Evolutionary conservation across 2,797 vertebrate genomes (phyloP), one percentile per base, ranked within the genome.

Genomic region (Mormyrus hasselquistii): DNA sequence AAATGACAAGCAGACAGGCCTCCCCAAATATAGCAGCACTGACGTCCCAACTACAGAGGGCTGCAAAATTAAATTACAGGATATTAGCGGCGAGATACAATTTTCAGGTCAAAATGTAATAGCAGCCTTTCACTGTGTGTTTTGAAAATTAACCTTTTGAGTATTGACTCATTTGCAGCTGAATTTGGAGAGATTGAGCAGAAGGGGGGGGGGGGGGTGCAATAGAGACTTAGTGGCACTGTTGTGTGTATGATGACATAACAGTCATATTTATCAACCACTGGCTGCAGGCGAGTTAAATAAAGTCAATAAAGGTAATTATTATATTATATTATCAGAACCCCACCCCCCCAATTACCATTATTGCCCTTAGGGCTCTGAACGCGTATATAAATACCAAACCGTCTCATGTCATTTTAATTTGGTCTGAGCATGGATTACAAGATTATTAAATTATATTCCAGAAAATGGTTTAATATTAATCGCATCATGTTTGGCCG

Each of bases 1-100:
- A 95, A 97, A 96, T 95, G 96, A 95, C 97, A 96, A 97, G 96
- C 95, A 97, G 95, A 96, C 97, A 96, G 94, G 94, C 95, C 93
- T 94, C 93, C 94, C 95, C 95, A 95, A 95, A 96, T 96, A 95
- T 94, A 96, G 96, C 96, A 93, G 29, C 90, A 90, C 91, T 93
- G 91, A 88, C 89, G 94, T 93, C 94, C 94, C 94, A 91, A 95
- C 94, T 95, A 95, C 95, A 95, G 93, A 95, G 91, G 94, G 94
- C 93, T 94, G 92, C 93, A 79, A 95, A 93, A 96, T 95, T 92
- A 96, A 97, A 97, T 97, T 94, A 96, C 94, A 95, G 94, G 94
- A 94, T 96, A 93, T 96, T 96, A 96, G 91, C 91, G 83, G 94
- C 94, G 95, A 95, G 94, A 96, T 95, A 93, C 95, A 95, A 96